phyloP scores from a whole-genome alignment of 1,140 invertebrate species.

The Ceratitis capitata region DNA sequence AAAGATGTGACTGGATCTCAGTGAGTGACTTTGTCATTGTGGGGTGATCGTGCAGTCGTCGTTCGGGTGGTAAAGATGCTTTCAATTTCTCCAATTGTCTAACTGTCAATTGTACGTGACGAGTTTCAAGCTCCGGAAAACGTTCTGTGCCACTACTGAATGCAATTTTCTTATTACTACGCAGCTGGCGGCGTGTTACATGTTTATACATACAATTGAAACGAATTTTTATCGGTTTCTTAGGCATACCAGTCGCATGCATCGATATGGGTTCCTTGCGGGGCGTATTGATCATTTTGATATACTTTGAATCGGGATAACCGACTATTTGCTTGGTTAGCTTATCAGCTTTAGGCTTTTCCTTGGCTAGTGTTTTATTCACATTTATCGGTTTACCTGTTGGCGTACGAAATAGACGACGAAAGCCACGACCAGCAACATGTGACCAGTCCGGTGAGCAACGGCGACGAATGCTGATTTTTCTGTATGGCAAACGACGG shows the following conservation, averaged over 20 bases:
- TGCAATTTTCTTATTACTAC: slow-evolving; percentile 60
- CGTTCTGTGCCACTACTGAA: slow-evolving; percentile 58
- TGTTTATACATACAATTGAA: slow-evolving; percentile 56
- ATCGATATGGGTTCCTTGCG: slow-evolving; percentile 41
- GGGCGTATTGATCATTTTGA: slow-evolving; percentile 55
- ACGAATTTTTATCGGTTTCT: slow-evolving; percentile 48
- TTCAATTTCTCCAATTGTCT: slow-evolving; percentile 53
- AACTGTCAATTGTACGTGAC: slow-evolving; percentile 48
- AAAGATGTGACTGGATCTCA: slow-evolving; percentile 44
- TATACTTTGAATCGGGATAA: slow-evolving; percentile 56
- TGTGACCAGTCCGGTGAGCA: slow-evolving; percentile 57
- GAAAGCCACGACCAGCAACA: slow-evolving; percentile 49
- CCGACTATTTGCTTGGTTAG: slow-evolving; percentile 42
- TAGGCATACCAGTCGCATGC: slow-evolving; percentile 32
- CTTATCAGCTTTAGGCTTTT: slow-evolving; percentile 44
- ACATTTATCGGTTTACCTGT: no score
- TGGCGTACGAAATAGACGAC: slow-evolving; percentile 50
- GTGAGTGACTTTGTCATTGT: slow-evolving; percentile 39
- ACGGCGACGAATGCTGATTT: slow-evolving; percentile 44
- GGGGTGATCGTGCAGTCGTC: slow-evolving; percentile 49
- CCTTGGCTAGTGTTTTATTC: slow-evolving; percentile 31
- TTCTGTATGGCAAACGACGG: slow-evolving; percentile 50
- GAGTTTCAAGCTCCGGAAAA: slow-evolving; percentile 51
- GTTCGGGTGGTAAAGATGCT: slow-evolving; percentile 47
- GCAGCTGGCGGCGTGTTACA: slow-evolving; percentile 52